These are phyloP conservation scores for Neopelma chrysocephalum DNA, from an alignment of 2,797 vertebrate species.

Conservation along the genomic window DNA sequence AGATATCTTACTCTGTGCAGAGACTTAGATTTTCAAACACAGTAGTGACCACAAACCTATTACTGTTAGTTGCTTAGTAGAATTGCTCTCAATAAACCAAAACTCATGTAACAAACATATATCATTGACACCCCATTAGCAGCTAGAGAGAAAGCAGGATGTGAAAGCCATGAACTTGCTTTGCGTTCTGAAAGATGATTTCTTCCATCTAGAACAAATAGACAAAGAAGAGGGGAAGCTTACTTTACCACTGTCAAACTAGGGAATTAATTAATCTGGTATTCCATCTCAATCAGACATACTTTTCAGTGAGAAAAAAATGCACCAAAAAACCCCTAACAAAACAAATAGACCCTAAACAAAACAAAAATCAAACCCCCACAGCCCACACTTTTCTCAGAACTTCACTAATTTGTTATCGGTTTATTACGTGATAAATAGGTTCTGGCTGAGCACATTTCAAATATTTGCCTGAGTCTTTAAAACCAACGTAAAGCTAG, in stretches of 20 bases:
- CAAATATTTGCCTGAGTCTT: not conserved
- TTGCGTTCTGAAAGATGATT: not conserved
- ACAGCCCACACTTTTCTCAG: not conserved
- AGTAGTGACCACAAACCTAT: not conserved
- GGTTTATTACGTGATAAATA: not conserved
- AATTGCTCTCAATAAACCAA: not conserved
- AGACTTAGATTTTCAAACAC: not conserved
- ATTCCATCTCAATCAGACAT: not conserved
- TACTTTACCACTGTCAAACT: not conserved
- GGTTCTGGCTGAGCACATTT: not conserved
- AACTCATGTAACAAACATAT: not conserved
- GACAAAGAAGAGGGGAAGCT: not conserved
- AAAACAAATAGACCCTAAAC: not conserved
- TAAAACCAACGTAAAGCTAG: not conserved
- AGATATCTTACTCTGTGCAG: not conserved
- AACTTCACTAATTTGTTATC: not conserved
- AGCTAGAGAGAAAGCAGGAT: not conserved
- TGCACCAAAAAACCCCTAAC: not conserved
- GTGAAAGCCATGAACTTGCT: not conserved
- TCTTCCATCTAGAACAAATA: not conserved
- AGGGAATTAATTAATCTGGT: not conserved
- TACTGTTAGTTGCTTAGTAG: not conserved
- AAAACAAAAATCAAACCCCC: not conserved
- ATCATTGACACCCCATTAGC: not conserved
- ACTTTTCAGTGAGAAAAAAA: not conserved